Percentiles rank a stretch among this genome's conserved stretches.
Conservation (phyloP, 2,797 vertebrate species). For the Brachyrhaphis roseni region DNA sequence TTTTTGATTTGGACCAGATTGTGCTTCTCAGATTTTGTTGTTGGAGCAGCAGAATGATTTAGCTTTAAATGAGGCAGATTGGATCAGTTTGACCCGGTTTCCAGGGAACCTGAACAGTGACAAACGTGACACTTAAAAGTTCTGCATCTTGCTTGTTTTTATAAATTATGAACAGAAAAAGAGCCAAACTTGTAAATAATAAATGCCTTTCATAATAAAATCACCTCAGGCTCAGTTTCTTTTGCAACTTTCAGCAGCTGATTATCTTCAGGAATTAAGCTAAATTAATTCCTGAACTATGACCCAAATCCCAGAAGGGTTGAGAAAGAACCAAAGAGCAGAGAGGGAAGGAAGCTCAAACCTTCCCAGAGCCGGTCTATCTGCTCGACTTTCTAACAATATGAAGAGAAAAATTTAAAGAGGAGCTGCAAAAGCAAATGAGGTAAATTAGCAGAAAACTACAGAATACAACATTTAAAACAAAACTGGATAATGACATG, state of each 20-base stretch:
- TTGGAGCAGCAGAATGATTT: neutral
- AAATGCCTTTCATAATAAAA: neutral
- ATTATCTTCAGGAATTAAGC: neutral
- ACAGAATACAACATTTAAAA: neutral
- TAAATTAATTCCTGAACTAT: neutral
- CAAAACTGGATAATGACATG: neutral
- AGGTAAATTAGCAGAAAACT: too few species aligned
- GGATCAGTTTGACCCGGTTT: neutral
- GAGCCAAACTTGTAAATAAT: neutral
- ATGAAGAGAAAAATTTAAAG: too few species aligned
- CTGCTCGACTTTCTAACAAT: too few species aligned
- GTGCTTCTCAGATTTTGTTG: neutral
- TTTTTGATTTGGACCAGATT: neutral
- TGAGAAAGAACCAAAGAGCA: too few species aligned
- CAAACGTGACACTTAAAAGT: neutral
- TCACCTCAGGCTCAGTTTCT: neutral
- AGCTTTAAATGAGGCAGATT: neutral
- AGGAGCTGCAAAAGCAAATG: too few species aligned
- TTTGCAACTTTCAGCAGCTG: neutral
- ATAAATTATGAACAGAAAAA: neutral
- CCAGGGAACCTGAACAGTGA: neutral
- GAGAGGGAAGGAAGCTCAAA: too few species aligned
- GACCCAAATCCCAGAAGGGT: neutral
- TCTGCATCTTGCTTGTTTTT: neutral
- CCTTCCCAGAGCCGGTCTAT: too few species aligned